Evolutionary conservation across 2,113 vertebrate species (phyloP).

Genomic region (Siniperca knerii): DNA sequence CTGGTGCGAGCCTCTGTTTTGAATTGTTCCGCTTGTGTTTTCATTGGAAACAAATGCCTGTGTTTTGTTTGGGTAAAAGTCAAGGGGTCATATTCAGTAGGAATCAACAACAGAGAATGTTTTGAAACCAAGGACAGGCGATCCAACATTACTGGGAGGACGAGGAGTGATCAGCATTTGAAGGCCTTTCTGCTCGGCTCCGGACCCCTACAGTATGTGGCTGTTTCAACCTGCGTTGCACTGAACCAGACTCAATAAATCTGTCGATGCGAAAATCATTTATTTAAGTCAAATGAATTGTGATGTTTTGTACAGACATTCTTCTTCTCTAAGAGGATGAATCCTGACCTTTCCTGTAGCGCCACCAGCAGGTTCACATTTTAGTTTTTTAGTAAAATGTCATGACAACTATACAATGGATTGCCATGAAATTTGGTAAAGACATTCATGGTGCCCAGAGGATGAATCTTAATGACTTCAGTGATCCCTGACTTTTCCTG

Average conservation of each 20-base stretch:
- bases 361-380: no score
- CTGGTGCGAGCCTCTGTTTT: constrained; percentile 52
- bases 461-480: background rate
- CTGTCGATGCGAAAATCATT: background rate
- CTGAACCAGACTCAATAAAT: background rate
- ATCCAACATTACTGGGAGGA: background rate
- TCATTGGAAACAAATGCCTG: constrained; percentile 72
- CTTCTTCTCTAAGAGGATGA: background rate
- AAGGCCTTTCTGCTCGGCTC: background rate
- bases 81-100: constrained; percentile 61
- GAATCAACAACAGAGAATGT: constrained; percentile 53
- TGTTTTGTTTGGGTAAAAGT: constrained; percentile 66
- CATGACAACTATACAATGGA: no score
- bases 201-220: background rate
- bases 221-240: no score
- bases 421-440: no score
- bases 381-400: no score
- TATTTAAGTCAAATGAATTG: background rate
- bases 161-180: background rate
- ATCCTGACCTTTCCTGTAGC: no score
- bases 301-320: background rate
- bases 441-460: background rate
- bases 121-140: constrained; percentile 11
- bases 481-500: background rate
- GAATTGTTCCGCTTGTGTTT: constrained; percentile 67